Conservation (phyloP, 2,888 invertebrate genomes). For the Hymenopus coronatus region DNA sequence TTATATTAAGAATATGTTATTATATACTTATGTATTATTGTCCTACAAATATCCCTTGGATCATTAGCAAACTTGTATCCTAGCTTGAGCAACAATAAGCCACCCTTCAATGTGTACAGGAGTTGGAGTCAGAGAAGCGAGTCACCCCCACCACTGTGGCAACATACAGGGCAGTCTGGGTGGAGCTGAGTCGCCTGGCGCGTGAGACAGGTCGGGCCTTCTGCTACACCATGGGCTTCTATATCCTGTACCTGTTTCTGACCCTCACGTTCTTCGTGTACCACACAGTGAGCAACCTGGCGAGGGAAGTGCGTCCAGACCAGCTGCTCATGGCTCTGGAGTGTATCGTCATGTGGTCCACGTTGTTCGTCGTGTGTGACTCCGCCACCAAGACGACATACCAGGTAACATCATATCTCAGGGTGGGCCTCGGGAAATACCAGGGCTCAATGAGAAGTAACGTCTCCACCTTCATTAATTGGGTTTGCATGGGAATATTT, state of each 20-base stretch:
- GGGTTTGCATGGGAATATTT: too few species aligned
- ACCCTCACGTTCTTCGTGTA: constrained; percentile 10
- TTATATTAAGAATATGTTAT: too few species aligned
- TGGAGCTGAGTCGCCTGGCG: not conserved
- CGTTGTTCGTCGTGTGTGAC: not conserved
- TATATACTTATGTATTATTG: too few species aligned
- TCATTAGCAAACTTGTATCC: too few species aligned
- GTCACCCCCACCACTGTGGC: not conserved
- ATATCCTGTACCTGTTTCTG: constrained; percentile 4
- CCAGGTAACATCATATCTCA: not conserved
- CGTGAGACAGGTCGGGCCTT: not conserved
- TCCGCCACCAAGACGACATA: not conserved
- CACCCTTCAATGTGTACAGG: not conserved
- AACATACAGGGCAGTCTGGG: not conserved
- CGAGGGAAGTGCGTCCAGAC: not conserved
- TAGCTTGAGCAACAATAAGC: too few species aligned
- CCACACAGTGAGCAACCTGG: constrained; percentile 6
- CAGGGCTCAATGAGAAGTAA: too few species aligned
- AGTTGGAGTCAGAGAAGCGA: not conserved
- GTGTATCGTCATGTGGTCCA: constrained; percentile 3
- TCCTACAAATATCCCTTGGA: too few species aligned
- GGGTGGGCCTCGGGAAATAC: too few species aligned
- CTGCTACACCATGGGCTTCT: constrained; percentile 2
- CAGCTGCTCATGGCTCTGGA: constrained; percentile 1
- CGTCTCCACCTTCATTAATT: too few species aligned